Base-by-base conservation (phyloP, 2,113 vertebrate species). In the Steatornis caripensis region DNA sequence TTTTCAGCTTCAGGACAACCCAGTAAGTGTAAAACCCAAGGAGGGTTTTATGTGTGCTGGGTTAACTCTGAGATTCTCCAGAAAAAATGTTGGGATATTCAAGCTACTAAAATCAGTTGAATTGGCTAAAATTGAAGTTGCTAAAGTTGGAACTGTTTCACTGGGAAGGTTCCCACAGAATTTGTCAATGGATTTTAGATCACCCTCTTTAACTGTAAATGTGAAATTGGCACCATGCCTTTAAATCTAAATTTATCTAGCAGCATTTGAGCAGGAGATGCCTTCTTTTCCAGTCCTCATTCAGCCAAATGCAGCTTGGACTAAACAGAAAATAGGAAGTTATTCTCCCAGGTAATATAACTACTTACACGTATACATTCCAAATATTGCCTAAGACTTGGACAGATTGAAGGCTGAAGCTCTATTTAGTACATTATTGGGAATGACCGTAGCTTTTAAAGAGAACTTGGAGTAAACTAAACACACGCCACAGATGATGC, bases 141-240 rank as follows among this genome's bases (percentile, higher is more conserved):
- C 54, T 86, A 15, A 88, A 74, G 23, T 49, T 87, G 21, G 23
- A 90, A 70, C 21, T 29, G 14, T 71, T 90, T 85, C n/a, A 65
- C 36, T 83, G 37, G 14, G 24, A 79, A 93, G 17, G 22, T 60
- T 90, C 9, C 8, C 51, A 57, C 51, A 74, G 61, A 92, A 92
- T 79, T 48, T 85, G 22, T 41, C 51, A 88, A 23, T 90, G 54
- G 80, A 61, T 92, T 94, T 96, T 85, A 90, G 87, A 90, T 46
- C 37, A 61, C 17, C 29, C 13, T 51, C 29, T 89, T 84, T 72
- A 76, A 61, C 36, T 49, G 41, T 55, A 88, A 84, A 80, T 34
- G 51, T 2, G 0, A 90, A 84, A 62, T 43, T 83, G 60, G 55
- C 77, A 78, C 23, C 32, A 37, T 15, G 37, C 36, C 66, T 90